phyloP scores from a whole-genome alignment of 1,140 invertebrate genomes.

The Pemphigus obesinymphae region DNA sequence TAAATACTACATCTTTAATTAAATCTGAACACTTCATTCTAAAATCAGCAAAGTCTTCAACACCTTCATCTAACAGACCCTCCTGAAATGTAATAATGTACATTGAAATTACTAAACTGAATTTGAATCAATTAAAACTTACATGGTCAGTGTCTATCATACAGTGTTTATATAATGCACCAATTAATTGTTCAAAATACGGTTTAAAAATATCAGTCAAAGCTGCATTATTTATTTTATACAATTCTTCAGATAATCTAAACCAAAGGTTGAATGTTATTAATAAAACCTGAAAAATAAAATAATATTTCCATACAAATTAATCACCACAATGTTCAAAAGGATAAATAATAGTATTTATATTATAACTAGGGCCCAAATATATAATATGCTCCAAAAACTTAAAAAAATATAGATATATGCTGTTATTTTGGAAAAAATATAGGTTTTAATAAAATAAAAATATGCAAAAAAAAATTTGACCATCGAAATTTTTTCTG shows the following conservation, averaged over 20 bases:
- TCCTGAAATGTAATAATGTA: conserved; percentile 55
- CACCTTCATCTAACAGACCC: conserved; percentile 76
- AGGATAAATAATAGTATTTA: no score
- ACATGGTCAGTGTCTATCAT: conserved; percentile 87
- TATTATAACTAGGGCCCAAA: no score
- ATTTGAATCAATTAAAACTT: conserved; percentile 48
- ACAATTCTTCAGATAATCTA: conserved; percentile 87
- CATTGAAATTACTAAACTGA: not conserved
- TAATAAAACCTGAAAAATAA: conserved; percentile 73
- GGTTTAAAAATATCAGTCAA: conserved; percentile 78
- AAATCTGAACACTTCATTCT: conserved; percentile 83
- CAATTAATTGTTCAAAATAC: conserved; percentile 83
- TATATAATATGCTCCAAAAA: no score
- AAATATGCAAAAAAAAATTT: no score
- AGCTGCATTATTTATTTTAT: conserved; percentile 75
- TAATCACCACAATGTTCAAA: not conserved
- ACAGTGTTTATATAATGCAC: conserved; percentile 76
- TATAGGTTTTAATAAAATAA: no score
- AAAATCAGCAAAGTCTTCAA: conserved; percentile 83
- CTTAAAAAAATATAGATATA: no score
- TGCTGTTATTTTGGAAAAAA: no score
- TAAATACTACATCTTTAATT: conserved; percentile 96
- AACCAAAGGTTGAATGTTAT: conserved; percentile 98
- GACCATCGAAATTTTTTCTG: no score
- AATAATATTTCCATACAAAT: not conserved